These are phyloP conservation scores for Bombus balteatus DNA, from an alignment of 1,140 invertebrate genomes.

Conservation along the genomic window DNA sequence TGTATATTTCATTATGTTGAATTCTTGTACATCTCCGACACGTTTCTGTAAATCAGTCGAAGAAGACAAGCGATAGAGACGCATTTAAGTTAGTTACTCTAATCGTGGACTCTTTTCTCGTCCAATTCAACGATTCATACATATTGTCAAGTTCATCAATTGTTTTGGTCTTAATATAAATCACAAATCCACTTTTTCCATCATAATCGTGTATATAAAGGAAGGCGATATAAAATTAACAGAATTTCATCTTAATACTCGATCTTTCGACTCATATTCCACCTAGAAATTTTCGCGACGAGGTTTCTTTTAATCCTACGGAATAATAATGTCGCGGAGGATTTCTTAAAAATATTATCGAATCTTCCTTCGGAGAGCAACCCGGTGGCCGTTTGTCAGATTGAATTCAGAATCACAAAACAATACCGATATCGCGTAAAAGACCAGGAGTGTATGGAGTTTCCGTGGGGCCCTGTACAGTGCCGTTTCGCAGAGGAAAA, in stretches of 20 bases:
- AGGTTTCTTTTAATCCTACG: not conserved
- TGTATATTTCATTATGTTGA: not conserved
- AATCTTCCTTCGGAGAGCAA: not conserved
- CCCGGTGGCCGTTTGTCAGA: slow-evolving; percentile 39
- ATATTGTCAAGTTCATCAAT: too few relatives aligned
- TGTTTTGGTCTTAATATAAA: not conserved
- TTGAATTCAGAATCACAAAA: slow-evolving; percentile 53
- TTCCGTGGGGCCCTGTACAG: slow-evolving; percentile 22
- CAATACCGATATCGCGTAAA: slow-evolving; percentile 59
- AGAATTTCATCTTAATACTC: too few relatives aligned
- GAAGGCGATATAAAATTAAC: too few relatives aligned
- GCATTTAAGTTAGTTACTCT: too few relatives aligned
- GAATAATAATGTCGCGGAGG: not conserved
- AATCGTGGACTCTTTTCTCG: too few relatives aligned
- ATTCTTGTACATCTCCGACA: not conserved
- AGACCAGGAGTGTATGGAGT: slow-evolving; percentile 35
- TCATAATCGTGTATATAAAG: too few relatives aligned
- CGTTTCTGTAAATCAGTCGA: too few relatives aligned
- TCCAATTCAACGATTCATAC: too few relatives aligned
- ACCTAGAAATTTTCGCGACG: not conserved
- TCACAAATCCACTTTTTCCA: not conserved
- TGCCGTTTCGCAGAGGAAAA: slow-evolving; percentile 23
- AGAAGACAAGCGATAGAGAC: too few relatives aligned
- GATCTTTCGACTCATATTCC: not conserved
- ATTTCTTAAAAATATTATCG: slow-evolving; percentile 5